Evolutionary conservation across 2,888 invertebrate genomes (phyloP).

Genomic region (Galerucella pusilla): DNA sequence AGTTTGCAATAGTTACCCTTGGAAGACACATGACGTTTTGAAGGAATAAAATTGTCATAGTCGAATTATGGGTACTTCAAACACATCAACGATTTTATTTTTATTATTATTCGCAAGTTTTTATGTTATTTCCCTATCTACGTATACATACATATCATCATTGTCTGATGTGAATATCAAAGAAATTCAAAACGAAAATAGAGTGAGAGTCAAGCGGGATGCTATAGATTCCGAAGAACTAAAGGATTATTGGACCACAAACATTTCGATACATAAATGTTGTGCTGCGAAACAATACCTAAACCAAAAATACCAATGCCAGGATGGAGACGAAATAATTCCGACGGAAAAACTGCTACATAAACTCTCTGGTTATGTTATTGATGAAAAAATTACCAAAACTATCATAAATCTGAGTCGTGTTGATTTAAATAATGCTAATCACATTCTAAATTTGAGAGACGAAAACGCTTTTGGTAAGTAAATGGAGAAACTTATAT

Average conservation of each 20-base stretch:
- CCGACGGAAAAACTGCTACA: constrained; percentile 9
- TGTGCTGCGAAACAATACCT: constrained; percentile 33
- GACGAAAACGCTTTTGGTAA: constrained; percentile 23
- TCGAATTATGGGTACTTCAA: constrained; percentile 28
- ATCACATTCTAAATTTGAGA: constrained; percentile 7
- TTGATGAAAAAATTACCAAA: constrained; percentile 27
- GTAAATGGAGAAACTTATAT: background rate
- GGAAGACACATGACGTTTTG: background rate
- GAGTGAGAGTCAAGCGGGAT: constrained; percentile 19
- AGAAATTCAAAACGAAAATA: constrained; percentile 1
- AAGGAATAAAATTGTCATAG: constrained; percentile 1
- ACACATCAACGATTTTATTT: constrained; percentile 25
- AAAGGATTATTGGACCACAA: constrained; percentile 24
- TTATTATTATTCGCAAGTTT: constrained; percentile 33
- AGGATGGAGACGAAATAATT: constrained; percentile 10
- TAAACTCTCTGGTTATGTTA: constrained; percentile 20
- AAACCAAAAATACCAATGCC: constrained; percentile 18
- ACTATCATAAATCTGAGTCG: constrained; percentile 25
- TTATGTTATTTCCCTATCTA: constrained; percentile 36
- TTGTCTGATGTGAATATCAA: constrained; percentile 23
- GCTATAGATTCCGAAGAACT: background rate
- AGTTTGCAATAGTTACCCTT: constrained; percentile 6
- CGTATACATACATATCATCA: constrained; percentile 36
- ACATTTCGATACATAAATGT: constrained; percentile 38
- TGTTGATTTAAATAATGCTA: constrained; percentile 20